Base-by-base conservation (phyloP, 2,797 vertebrate species). In the Vespertilio murinus region DNA sequence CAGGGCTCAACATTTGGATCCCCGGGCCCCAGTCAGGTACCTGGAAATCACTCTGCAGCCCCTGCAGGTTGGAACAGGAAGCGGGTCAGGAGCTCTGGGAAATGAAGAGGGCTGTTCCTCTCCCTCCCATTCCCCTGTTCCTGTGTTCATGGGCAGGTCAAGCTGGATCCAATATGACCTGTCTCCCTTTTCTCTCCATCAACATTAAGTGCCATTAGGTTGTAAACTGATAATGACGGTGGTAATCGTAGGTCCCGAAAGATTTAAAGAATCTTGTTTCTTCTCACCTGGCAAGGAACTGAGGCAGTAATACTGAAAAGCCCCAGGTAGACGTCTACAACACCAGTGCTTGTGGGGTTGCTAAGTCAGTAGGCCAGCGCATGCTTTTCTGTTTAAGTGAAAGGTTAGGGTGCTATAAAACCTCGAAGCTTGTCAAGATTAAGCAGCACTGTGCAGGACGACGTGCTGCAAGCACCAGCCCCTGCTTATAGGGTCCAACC, bases 311-410 rank as follows among this genome's bases (percentile, higher is more conserved):
- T 22, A 40, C 59, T 79, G 82, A 89, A 86, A 91, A 77, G 4
- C 42, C 45, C 28, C 49, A 67, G 54, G 35, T 90, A 92, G 86
- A 28, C 30, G 73, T 70, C 30, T 11, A 20, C 35, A 52, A 88
- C 45, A 65, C 47, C 78, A 74, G 42, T 61, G 30, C 33, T 92
- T 75, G 23, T 61, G 74, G 74, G 35, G 33, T 61, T 87, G 69
- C 73, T 84, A 49, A 86, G 77, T 80, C 81, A 84, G 78, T 45
- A 88, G 28, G 30, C 49, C 17, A 75, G 45, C 49, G 47, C 71
- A 70, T 73, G 56, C 28, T 94, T 95, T 96, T 91, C 91, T 94
- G 84, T 88, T 95, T 87, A 80, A 91, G 64, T 87, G 74, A 82
- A 93, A 74, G 69, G 64, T 40, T 74, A 84, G 54, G 64, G 89